Evolutionary conservation across 2,888 invertebrate genomes (phyloP).

Genomic region (Neoascia interrupta): DNA sequence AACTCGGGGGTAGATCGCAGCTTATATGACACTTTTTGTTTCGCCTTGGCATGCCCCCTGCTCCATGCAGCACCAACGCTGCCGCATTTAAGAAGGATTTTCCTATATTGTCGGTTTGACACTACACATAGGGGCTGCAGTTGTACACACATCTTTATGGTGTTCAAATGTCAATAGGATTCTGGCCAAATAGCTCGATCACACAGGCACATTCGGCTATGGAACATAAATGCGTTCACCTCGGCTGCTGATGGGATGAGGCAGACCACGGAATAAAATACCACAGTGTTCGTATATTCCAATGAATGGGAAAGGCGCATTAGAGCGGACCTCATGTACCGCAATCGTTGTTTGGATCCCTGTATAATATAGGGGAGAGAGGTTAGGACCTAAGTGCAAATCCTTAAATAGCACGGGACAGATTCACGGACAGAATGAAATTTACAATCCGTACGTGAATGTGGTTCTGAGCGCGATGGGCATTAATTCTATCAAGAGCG

Average conservation of each 20-base stretch:
- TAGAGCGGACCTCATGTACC: conserved; percentile 34
- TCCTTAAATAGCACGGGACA: conserved; percentile 62
- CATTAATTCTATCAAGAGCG: conserved; percentile 47
- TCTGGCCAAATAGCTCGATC: conserved; percentile 46
- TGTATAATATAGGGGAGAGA: conserved; percentile 12
- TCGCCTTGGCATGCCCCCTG: conserved; percentile 6
- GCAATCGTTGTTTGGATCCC: conserved; percentile 38
- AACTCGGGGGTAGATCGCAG: conserved; percentile 26
- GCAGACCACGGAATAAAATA: conserved; percentile 53
- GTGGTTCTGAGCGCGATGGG: conserved; percentile 12
- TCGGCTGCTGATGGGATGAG: conserved; percentile 22
- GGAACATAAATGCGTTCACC: conserved; percentile 46
- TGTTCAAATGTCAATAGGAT: conserved; percentile 59
- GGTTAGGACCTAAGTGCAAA: conserved; percentile 50
- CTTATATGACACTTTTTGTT: conserved; percentile 51
- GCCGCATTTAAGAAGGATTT: conserved; percentile 60
- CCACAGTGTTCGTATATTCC: conserved; percentile 46
- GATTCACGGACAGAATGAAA: conserved; percentile 49
- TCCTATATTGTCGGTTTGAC: conserved; percentile 61
- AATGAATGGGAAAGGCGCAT: conserved; percentile 56
- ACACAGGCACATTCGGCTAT: conserved; percentile 13
- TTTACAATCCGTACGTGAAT: too few species aligned
- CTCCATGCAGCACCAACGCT: conserved; percentile 21
- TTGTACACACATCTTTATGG: conserved; percentile 53
- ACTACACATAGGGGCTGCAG: conserved; percentile 31